Conservation (phyloP, 2,888 invertebrate genomes). For the Hyles lineata region DNA sequence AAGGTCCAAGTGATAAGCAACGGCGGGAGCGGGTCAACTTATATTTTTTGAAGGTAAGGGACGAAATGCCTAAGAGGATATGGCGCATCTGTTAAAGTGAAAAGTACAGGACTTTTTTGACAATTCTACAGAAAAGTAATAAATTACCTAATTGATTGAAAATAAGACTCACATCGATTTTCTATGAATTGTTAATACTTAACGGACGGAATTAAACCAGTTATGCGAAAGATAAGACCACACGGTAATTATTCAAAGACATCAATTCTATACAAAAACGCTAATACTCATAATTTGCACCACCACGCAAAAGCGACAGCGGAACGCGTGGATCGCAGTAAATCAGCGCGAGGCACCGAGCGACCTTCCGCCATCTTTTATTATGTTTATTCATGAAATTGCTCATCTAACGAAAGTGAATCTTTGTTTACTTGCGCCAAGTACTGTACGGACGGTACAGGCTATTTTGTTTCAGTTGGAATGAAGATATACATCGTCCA, state of each 20-base stretch:
- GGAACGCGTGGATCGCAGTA: slow-evolving; percentile 58
- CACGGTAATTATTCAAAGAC: too few relatives aligned
- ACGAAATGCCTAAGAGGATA: too few relatives aligned
- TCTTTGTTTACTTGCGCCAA: slow-evolving; percentile 67
- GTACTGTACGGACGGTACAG: slow-evolving; percentile 17
- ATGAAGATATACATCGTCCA: slow-evolving; percentile 23
- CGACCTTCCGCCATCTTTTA: slow-evolving; percentile 72
- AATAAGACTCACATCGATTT: too few relatives aligned
- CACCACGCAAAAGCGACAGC: slow-evolving; percentile 48
- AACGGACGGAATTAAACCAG: too few relatives aligned
- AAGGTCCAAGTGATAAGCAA: slow-evolving; percentile 33
- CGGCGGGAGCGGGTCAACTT: neutral
- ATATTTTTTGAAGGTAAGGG: neutral
- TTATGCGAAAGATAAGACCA: too few relatives aligned
- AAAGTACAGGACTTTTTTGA: too few relatives aligned
- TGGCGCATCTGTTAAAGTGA: too few relatives aligned
- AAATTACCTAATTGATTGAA: too few relatives aligned
- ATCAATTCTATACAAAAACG: slow-evolving; percentile 21
- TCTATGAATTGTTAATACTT: too few relatives aligned
- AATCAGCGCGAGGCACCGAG: slow-evolving; percentile 67
- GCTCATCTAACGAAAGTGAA: slow-evolving; percentile 79
- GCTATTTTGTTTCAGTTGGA: slow-evolving; percentile 8
- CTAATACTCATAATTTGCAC: slow-evolving; percentile 38
- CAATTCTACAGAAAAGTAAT: neutral
- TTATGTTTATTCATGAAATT: slow-evolving; percentile 84